Base-by-base conservation (phyloP, 1,140 invertebrate genomes). In the Drosophila trapezifrons region DNA sequence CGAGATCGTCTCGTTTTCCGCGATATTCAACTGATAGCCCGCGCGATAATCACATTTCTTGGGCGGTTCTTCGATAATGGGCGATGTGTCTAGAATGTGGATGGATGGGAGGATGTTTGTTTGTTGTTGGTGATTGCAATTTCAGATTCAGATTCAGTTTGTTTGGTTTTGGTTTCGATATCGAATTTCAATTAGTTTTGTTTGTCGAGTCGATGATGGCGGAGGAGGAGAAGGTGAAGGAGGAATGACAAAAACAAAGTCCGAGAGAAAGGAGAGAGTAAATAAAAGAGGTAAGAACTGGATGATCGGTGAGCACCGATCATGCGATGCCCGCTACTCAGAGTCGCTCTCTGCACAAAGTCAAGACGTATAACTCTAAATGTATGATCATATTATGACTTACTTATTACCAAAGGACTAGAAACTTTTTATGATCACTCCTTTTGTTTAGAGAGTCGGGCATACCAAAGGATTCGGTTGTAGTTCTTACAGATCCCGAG, bases 61-160 rank as follows among this genome's bases (percentile, higher is more conserved):
- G 77, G 89, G 79, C 76, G 76, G 72, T 64, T 84, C 86, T 78
- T 90, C 82, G 45, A 86, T 80, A 77, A 90, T 82, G 82, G 75
- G 86, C 78, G 86, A 90, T 81, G 77, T 90, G 78, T 90, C 86
- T 90, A 90, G 85, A 89, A 89, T 89, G 80, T 89, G 84, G 80
- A 89, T 87, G 84, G 76, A 84, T 80, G 76, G 77, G 60, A 77
- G 80, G 78, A 67, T 77, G 72, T 77, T 77, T 75, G 72, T 67
- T 75, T 65, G 54, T 67, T 74, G 29, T 52, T 57, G 37, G 37
- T 69, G 63, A 63, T 66, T 63, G 60, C 43, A 52, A 66, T 43
- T 69, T 66, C 5, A 13, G 13, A 5, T 49, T 69, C 58, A 18
- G 22, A 51, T 72, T 72, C 56, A 58, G 72, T 29, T 55, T 66